Evolutionary conservation across 2,888 invertebrate genomes (phyloP).

Genomic region (Noctua janthe): DNA sequence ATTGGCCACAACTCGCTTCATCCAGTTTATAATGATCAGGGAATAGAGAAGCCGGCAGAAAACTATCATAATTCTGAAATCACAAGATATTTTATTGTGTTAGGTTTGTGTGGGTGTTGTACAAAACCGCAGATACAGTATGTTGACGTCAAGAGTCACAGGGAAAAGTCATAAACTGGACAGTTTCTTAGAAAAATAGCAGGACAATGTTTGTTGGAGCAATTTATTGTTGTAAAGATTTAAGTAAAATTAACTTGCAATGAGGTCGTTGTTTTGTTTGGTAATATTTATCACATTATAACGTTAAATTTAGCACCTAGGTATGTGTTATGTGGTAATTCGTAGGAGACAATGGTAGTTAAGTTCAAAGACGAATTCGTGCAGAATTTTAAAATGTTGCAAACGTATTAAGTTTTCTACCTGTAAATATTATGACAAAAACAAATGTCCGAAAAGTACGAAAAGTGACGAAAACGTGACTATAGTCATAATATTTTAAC

Average conservation of each 20-base stretch:
- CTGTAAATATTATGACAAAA: constrained; percentile 1
- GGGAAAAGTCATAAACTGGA: background rate
- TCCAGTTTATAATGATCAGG: no score
- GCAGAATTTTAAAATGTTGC: background rate
- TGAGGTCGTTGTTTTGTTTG: background rate
- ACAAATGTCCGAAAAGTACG: background rate
- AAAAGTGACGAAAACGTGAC: no score
- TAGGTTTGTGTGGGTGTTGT: background rate
- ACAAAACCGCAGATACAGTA: constrained; percentile 25
- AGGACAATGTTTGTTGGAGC: constrained; percentile 17
- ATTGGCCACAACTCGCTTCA: no score
- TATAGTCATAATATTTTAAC: constrained; percentile 6
- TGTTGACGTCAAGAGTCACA: constrained; percentile 4
- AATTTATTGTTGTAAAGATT: background rate
- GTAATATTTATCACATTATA: background rate
- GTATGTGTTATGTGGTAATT: background rate
- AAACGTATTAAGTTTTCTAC: background rate
- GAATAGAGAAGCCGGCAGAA: no score
- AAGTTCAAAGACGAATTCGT: background rate
- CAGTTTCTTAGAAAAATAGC: constrained; percentile 36
- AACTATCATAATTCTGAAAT: background rate
- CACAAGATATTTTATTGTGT: background rate
- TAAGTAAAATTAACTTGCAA: constrained; percentile 1
- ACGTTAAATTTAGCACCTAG: background rate
- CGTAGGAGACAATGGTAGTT: background rate